Evolutionary conservation across 2,113 vertebrate species (phyloP).

Genomic region (Columbina picui): DNA sequence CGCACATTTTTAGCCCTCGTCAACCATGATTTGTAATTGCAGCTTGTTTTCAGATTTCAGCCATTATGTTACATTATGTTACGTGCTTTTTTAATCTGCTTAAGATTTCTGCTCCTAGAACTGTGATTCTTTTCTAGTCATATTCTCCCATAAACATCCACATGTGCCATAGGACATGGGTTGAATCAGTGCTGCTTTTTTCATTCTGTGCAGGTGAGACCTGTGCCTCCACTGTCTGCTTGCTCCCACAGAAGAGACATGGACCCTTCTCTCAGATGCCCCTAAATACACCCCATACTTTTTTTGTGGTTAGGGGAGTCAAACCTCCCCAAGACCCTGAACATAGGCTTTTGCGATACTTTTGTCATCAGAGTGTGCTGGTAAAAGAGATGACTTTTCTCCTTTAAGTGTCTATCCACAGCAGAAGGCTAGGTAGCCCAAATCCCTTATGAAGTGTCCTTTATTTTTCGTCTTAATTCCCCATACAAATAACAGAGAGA

Average conservation of each 20-base stretch:
- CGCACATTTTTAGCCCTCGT: rapidly evolving
- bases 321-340: not conserved
- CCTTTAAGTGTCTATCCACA: not conserved
- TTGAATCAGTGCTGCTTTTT: not conserved
- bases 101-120: not conserved
- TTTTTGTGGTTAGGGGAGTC: not conserved
- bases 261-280: not conserved
- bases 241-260: not conserved
- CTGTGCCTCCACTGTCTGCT: not conserved
- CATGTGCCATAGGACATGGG: not conserved
- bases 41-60: not conserved
- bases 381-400: not conserved
- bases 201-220: not conserved
- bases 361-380: not conserved
- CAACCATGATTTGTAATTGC: not conserved
- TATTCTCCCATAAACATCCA: not conserved
- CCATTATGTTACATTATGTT: not conserved
- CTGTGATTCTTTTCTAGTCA: not conserved
- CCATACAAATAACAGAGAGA: not conserved
- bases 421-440: not conserved
- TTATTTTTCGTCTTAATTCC: not conserved
- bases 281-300: not conserved
- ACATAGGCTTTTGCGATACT: not conserved
- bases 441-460: rapidly evolving
- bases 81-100: not conserved